These are phyloP conservation scores for Zaprionus inermis DNA, from an alignment of 1,140 invertebrate species.

Conservation along the genomic window DNA sequence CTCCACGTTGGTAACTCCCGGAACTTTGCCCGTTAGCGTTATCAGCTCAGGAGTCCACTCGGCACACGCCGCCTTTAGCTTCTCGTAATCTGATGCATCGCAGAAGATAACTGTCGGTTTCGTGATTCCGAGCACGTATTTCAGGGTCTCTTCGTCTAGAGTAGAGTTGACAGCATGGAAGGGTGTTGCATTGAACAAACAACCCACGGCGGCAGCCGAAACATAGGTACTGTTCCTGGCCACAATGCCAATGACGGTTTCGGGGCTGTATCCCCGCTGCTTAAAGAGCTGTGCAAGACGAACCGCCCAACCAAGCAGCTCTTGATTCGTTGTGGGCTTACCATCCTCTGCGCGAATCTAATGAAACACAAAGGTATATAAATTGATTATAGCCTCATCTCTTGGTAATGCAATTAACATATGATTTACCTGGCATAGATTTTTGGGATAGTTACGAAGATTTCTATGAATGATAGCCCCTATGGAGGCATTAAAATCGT, in stretches of 20 bases:
- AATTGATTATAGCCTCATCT: background rate
- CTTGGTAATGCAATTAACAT: background rate
- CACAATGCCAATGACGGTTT: conserved; percentile 25
- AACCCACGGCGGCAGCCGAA: conserved; percentile 20
- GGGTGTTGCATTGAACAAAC: conserved; percentile 24
- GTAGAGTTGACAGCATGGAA: conserved; percentile 35
- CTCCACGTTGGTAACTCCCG: conserved; percentile 29
- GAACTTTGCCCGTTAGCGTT: conserved; percentile 32
- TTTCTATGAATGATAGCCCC: background rate
- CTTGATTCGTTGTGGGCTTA: conserved; percentile 3
- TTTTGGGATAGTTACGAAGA: conserved; percentile 7
- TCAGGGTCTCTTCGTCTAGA: conserved; percentile 3
- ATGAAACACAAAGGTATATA: background rate
- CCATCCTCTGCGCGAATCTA: conserved; percentile 24
- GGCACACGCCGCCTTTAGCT: conserved; percentile 19
- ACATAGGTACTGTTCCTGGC: conserved; percentile 32
- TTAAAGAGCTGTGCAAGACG: conserved; percentile 16
- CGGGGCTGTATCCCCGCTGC: conserved; percentile 15
- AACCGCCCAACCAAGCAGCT: conserved; percentile 23
- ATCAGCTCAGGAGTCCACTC: conserved; percentile 28
- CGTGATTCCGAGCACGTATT: background rate
- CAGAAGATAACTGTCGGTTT: background rate
- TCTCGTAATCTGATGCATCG: conserved; percentile 14
- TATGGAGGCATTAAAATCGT: background rate
- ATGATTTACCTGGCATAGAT: conserved; percentile 28